Base-by-base conservation (phyloP, 2,797 vertebrate species). In the Phrynocephalus vlangalii region DNA sequence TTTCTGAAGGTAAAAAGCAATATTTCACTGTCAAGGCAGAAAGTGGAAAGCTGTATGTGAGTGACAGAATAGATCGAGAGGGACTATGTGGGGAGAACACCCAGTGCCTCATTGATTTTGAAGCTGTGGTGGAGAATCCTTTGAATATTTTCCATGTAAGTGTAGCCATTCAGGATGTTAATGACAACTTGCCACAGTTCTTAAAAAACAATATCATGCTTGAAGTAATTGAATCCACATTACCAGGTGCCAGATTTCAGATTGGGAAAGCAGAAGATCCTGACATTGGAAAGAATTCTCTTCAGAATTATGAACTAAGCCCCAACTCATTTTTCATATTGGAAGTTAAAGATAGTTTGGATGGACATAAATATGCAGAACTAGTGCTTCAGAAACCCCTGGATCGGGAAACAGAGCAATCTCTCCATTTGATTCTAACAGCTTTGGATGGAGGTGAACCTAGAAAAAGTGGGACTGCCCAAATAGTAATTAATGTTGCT, bases 91-190 rank as follows among this genome's bases (percentile, higher is more conserved):
- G 83, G 6, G n/a, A 63, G 1, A 30, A 38, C 44, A 70, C 85
- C 0, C 79, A 70, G 0, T 96, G 96, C 50, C 89, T 90, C n/a
- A 90, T 96, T 68, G 86, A 70, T 44, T 88, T 96, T 76, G 94
- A 96, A 13, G 92, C 86, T 16, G 88, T 96, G 6, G 79, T 95
- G 56, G 95, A 96, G 92, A 95, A 96, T 13, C 96, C 95, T 28
- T 93, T 96, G 6, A 91, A 93, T 79, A 85, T 96, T 28, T 92
- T 91, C 84, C 94, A 89, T 1, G 75, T 95, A 11, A 86, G 86
- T 30, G 71, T 96, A 80, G 87, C 91, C 81, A 89, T 98, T 28
- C 89, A 96, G 56, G 97, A 98, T 1, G 92, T 97, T 0, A 98
- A 98, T 33, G 97, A 98, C 50, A 97, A 97, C 0, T 84, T 93